A percentile compares a stretch with the other conserved stretches of the same genome.
Conservation (phyloP, 2,113 vertebrate genomes). For the Melanerpes aurifrons region DNA sequence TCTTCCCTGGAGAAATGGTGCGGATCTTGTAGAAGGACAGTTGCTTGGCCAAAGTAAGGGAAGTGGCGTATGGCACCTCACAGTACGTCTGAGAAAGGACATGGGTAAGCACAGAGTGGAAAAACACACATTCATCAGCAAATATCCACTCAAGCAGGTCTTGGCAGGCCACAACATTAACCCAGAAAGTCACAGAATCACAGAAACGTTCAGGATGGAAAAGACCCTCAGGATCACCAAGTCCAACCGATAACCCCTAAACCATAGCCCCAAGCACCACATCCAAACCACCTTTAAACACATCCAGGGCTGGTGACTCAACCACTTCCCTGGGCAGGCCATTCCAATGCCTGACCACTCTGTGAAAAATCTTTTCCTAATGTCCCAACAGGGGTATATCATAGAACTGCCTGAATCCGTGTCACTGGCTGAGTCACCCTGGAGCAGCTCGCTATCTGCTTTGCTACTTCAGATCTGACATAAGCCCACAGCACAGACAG, state of each 20-base stretch:
- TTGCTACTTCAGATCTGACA: not conserved
- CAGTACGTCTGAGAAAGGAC: conserved; percentile 82
- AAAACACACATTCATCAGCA: not conserved
- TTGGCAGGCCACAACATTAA: not conserved
- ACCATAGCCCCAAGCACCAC: too few relatives aligned
- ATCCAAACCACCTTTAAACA: too few relatives aligned
- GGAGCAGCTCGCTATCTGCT: not conserved
- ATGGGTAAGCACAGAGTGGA: conserved; percentile 16
- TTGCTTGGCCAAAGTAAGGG: conserved; percentile 92
- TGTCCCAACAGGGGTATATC: not conserved
- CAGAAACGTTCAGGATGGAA: too few relatives aligned
- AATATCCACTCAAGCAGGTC: not conserved
- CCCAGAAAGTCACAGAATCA: not conserved
- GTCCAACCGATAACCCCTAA: too few relatives aligned
- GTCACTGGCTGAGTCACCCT: not conserved
- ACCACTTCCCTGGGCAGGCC: too few relatives aligned
- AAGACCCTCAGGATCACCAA: too few relatives aligned
- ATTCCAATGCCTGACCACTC: too few relatives aligned
- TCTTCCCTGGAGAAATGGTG: conserved; percentile 89
- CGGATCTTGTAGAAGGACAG: conserved; percentile 92
- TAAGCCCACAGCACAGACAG: not conserved
- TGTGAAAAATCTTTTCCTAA: too few relatives aligned
- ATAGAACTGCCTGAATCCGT: not conserved
- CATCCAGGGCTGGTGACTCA: too few relatives aligned
- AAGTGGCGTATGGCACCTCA: conserved; percentile 90